Conservation (phyloP, 2,113 vertebrate species). For the Micromys minutus region DNA sequence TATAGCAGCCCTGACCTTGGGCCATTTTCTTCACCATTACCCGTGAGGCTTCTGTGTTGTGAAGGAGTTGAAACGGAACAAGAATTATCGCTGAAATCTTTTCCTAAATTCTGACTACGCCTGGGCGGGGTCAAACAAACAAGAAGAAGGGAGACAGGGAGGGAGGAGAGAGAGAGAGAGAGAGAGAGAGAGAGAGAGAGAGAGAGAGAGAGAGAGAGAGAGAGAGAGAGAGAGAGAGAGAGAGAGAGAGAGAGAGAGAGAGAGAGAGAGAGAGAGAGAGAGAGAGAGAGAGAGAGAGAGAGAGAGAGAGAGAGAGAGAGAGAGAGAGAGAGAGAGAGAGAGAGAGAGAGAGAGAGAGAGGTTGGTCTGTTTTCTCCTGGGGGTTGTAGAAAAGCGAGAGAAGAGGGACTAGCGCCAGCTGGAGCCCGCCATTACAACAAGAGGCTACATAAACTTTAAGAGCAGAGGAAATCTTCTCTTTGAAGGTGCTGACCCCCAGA, state of each 20-base stretch:
- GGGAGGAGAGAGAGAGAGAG: no score
- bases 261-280: no score
- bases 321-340: not conserved
- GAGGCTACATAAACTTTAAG: constrained; percentile 10
- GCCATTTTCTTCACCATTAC: not conserved
- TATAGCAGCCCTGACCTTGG: constrained; percentile 34
- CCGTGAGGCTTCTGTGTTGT: constrained; percentile 14
- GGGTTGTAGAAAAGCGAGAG: not conserved
- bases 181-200: not conserved
- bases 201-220: no score
- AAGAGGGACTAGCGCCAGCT: not conserved
- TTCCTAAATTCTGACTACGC: not conserved
- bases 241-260: no score
- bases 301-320: not conserved
- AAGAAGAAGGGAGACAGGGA: no score
- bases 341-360: not conserved
- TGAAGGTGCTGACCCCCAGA: constrained; percentile 43
- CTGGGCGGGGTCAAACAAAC: not conserved
- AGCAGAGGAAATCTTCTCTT: constrained; percentile 43
- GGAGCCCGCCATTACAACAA: not conserved
- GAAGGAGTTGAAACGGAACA: not conserved
- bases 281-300: not conserved
- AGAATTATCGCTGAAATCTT: constrained; percentile 6
- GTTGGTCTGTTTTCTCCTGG: not conserved
- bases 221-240: not conserved